Conservation (phyloP, 1,140 invertebrate genomes). For the Solen grandis region DNA sequence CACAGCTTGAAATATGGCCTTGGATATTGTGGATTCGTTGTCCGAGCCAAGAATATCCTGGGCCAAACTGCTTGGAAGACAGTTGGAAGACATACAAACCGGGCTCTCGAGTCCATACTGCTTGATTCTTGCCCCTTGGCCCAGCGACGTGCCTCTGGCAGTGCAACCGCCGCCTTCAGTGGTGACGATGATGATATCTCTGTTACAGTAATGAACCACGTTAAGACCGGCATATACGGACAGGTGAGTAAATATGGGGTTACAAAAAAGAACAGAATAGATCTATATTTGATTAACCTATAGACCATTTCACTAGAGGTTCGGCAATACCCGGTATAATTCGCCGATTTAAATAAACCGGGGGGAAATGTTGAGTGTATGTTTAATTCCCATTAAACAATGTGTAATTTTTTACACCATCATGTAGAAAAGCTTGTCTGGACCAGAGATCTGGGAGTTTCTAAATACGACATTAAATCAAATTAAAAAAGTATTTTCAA, state of each 20-base stretch:
- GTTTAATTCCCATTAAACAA: no score
- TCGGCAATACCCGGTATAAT: no score
- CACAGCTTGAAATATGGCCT: conserved; percentile 17
- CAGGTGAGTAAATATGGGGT: conserved; percentile 28
- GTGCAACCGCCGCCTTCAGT: neutral
- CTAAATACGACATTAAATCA: no score
- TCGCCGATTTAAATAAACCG: no score
- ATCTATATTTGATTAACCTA: no score
- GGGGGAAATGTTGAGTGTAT: no score
- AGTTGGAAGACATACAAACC: conserved; percentile 26
- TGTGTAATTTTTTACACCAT: no score
- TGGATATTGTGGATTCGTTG: conserved; percentile 32
- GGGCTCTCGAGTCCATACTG: conserved; percentile 26
- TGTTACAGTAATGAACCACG: conserved; percentile 25
- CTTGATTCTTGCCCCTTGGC: conserved; percentile 16
- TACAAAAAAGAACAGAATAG: no score
- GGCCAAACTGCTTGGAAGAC: conserved; percentile 46
- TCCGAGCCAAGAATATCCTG: conserved; percentile 17
- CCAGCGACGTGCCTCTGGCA: neutral
- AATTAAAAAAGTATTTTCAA: no score
- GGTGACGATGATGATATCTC: neutral
- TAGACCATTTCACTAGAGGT: no score
- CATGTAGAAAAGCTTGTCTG: no score
- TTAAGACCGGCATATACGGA: conserved; percentile 26
- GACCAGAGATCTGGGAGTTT: no score